Conservation (phyloP, 2,888 invertebrate genomes). For the Molanna angustata region DNA sequence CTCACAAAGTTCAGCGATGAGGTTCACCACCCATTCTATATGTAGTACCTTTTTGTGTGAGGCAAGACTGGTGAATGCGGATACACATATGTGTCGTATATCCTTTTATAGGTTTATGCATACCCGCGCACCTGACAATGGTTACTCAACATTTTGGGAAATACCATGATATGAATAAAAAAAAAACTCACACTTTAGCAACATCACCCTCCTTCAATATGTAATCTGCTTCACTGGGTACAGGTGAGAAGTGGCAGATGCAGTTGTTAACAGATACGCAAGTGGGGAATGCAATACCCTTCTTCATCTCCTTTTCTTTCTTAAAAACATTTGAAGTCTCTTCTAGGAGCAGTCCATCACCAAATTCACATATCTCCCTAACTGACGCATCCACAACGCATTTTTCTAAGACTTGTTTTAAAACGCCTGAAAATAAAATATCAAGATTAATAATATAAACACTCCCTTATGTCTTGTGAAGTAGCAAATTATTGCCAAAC, state of each 20-base stretch:
- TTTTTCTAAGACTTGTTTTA: slow-evolving; percentile 84
- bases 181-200: slow-evolving; percentile 86
- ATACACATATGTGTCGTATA: no score
- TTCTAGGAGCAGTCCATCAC: slow-evolving; percentile 82
- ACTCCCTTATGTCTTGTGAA: no score
- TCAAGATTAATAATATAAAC: background rate
- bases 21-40: no score
- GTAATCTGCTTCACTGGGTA: slow-evolving; percentile 87
- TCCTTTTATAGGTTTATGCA: no score
- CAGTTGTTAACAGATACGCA: slow-evolving; percentile 99
- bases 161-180: slow-evolving; percentile 38
- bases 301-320: slow-evolving; percentile 96
- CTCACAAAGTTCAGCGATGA: no score
- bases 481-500: no score
- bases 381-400: slow-evolving; percentile 87
- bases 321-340: slow-evolving; percentile 97
- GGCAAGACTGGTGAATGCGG: no score
- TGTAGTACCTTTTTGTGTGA: no score
- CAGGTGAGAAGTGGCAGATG: slow-evolving; percentile 98
- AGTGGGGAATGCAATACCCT: slow-evolving; percentile 98
- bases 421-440: slow-evolving; percentile 62
- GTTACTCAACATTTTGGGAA: no score
- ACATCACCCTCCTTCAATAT: slow-evolving; percentile 87
- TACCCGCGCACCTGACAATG: no score
- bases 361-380: slow-evolving; percentile 87